phyloP scores from a whole-genome alignment of 1,140 invertebrate genomes.

The Orius laevigatus region DNA sequence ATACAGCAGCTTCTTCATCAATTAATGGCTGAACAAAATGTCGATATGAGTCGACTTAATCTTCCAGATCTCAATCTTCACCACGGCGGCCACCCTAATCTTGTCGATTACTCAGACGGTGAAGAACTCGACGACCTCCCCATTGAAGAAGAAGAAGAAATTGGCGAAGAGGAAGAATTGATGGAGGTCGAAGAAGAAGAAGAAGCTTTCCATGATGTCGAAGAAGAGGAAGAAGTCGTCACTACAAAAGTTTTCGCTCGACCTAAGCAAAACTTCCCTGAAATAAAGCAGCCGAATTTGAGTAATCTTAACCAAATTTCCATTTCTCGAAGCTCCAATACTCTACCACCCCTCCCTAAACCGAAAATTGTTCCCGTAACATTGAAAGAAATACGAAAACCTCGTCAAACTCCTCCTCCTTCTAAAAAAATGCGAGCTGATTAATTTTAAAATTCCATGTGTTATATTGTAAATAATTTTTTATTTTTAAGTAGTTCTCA shows the following conservation, averaged over 20 bases:
- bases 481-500: too few relatives aligned
- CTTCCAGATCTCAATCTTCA: slow-evolving; percentile 29
- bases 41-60: slow-evolving; percentile 25
- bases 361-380: too few relatives aligned
- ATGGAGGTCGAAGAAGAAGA: slow-evolving; percentile 16
- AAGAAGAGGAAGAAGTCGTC: not conserved
- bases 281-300: too few relatives aligned
- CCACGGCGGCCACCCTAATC: slow-evolving; percentile 21
- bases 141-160: slow-evolving; percentile 13
- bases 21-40: slow-evolving; percentile 41
- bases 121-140: slow-evolving; percentile 24
- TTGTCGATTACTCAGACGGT: slow-evolving; percentile 21
- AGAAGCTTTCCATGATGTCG: slow-evolving; percentile 10
- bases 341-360: too few relatives aligned
- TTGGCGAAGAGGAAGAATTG: slow-evolving; percentile 10
- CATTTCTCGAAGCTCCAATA: too few relatives aligned
- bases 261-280: too few relatives aligned
- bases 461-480: too few relatives aligned
- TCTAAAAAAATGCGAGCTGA: too few relatives aligned
- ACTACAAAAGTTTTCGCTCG: not conserved
- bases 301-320: too few relatives aligned
- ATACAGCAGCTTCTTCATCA: slow-evolving; percentile 53
- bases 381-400: too few relatives aligned
- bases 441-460: too few relatives aligned
- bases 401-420: too few relatives aligned